phyloP scores from a whole-genome alignment of 2,888 invertebrate species.

The Torymus tubicola region DNA sequence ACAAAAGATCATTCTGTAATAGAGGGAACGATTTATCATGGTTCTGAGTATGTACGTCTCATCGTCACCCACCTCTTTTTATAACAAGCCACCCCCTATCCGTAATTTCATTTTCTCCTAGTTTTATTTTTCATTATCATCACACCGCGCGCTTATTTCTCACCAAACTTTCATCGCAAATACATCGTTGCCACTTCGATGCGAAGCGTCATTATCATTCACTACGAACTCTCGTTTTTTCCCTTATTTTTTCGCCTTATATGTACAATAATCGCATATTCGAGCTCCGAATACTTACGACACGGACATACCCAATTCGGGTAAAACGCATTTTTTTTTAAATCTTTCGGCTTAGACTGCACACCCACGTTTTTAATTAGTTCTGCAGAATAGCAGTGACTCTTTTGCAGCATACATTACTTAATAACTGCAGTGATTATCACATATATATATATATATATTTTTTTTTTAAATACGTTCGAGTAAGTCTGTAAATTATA shows the following conservation, averaged over 20 bases:
- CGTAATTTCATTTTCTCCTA: conserved; percentile 32
- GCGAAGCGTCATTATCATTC: conserved; percentile 55
- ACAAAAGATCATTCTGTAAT: conserved; percentile 40
- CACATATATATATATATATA: conserved; percentile 13
- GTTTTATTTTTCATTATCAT: conserved; percentile 28
- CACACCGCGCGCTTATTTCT: conserved; percentile 41
- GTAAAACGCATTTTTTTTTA: conserved; percentile 56
- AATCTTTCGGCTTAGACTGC: conserved; percentile 23
- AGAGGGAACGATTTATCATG: conserved; percentile 34
- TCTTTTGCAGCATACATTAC: not conserved
- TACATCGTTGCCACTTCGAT: conserved; percentile 52
- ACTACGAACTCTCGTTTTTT: conserved; percentile 43
- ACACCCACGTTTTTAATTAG: conserved; percentile 25
- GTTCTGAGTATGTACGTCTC: conserved; percentile 52
- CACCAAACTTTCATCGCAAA: conserved; percentile 46
- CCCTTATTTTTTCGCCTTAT: conserved; percentile 53
- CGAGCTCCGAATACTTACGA: conserved; percentile 58
- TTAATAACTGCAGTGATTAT: not conserved
- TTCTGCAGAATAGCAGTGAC: not conserved
- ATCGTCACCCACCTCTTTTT: conserved; percentile 35
- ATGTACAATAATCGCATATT: conserved; percentile 60
- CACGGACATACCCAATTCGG: conserved; percentile 57
- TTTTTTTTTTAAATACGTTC: too few species aligned
- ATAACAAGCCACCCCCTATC: conserved; percentile 33
- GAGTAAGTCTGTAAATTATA: too few species aligned